phyloP scores from a whole-genome alignment of 1,140 invertebrate genomes.

The Geopemphigus sp. region DNA sequence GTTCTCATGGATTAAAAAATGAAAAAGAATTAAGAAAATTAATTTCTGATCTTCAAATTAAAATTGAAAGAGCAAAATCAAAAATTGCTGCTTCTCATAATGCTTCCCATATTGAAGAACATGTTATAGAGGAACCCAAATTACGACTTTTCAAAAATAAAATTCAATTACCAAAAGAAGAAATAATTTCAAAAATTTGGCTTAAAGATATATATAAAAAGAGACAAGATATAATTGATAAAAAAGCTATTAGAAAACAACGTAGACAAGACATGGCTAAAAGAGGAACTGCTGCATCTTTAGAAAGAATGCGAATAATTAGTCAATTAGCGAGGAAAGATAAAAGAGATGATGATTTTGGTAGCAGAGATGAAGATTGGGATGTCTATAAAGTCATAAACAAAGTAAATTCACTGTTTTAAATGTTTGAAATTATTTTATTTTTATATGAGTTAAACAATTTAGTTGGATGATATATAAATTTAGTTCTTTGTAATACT shows the following conservation, averaged over 20 bases:
- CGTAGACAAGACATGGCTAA: constrained; percentile 83
- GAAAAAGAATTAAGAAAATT: constrained; percentile 68
- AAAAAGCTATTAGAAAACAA: constrained; percentile 69
- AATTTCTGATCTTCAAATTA: constrained; percentile 69
- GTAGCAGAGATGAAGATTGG: constrained; percentile 91
- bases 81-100: constrained; percentile 69
- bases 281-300: constrained; percentile 81
- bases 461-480: too few species aligned
- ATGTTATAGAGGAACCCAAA: constrained; percentile 57
- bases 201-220: constrained; percentile 64
- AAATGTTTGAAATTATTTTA: not conserved
- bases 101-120: constrained; percentile 50
- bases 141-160: constrained; percentile 55
- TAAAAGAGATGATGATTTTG: constrained; percentile 87
- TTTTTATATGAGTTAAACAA: not conserved
- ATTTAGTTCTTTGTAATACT: too few species aligned
- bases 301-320: constrained; percentile 90
- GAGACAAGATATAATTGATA: constrained; percentile 68
- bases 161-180: constrained; percentile 62
- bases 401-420: constrained; percentile 63
- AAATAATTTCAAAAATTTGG: constrained; percentile 69
- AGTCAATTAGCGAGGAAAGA: constrained; percentile 80
- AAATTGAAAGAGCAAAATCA: constrained; percentile 76
- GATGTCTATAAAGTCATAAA: constrained; percentile 92
- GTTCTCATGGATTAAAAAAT: constrained; percentile 62